Conservation (phyloP, 2,888 invertebrate genomes). For the Macrosoma leucophasiata region DNA sequence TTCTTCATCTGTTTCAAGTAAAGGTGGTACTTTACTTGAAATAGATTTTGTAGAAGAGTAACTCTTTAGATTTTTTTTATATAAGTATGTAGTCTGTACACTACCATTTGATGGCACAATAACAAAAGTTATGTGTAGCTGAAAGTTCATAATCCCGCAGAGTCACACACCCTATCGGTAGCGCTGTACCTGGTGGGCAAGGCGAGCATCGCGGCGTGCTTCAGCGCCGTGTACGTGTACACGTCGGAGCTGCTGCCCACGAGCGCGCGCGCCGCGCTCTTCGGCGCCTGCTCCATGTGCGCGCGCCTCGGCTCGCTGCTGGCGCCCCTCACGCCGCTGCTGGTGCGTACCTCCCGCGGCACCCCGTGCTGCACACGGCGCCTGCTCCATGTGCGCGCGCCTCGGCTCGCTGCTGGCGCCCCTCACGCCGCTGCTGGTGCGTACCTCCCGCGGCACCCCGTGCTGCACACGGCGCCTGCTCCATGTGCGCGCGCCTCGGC, state of each 20-base stretch:
- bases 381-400: conserved; percentile 11
- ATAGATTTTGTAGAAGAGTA: too few relatives aligned
- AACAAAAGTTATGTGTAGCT: too few relatives aligned
- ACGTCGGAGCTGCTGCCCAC: conserved; percentile 82
- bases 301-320: conserved; percentile 79
- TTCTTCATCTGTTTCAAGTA: too few relatives aligned
- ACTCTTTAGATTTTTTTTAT: too few relatives aligned
- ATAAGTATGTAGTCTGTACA: too few relatives aligned
- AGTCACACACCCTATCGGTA: conserved; percentile 50
- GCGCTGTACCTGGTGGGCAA: conserved; percentile 59
- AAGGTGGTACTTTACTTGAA: too few relatives aligned
- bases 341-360: too few relatives aligned
- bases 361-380: conserved; percentile 18
- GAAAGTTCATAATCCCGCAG: conserved; percentile 9
- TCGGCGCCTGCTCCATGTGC: conserved; percentile 79
- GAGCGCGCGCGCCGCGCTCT: conserved; percentile 74
- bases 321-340: conserved; percentile 79
- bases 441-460: conserved; percentile 70
- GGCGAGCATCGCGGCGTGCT: conserved; percentile 57
- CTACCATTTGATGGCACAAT: too few relatives aligned
- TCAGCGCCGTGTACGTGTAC: conserved; percentile 65
- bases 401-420: conserved; percentile 68
- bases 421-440: conserved; percentile 81
- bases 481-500: conserved; percentile 82
- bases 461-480: conserved; percentile 80